Evolutionary conservation across 2,113 vertebrate genomes (phyloP).

Genomic region (Anoura caudifer): DNA sequence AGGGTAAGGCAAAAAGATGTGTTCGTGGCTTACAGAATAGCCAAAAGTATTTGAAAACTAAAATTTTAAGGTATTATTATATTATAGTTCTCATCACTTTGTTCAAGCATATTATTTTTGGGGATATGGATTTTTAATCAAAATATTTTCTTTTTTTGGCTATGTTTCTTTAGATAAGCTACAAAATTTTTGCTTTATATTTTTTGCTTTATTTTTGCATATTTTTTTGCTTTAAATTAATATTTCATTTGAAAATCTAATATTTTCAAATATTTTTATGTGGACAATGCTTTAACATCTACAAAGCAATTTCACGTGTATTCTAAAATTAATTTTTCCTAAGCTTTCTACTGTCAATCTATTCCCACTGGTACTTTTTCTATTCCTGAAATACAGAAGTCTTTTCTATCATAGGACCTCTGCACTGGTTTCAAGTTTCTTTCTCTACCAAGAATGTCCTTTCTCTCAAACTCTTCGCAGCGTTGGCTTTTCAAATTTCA

Average conservation of each 20-base stretch:
- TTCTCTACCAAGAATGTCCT: background rate
- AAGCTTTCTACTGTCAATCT: background rate
- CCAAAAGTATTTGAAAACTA: background rate
- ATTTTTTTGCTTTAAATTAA: conserved; percentile 17
- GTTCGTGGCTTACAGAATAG: background rate
- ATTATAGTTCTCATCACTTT: background rate
- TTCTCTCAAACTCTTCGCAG: background rate
- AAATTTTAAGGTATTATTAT: background rate
- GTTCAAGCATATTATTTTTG: background rate
- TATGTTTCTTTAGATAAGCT: background rate
- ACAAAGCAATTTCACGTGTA: background rate
- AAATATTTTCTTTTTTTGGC: background rate
- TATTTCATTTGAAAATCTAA: background rate
- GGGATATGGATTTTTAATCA: background rate
- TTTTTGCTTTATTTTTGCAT: no score
- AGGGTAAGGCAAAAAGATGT: background rate
- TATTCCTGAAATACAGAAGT: background rate
- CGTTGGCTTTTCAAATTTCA: background rate
- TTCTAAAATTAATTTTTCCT: background rate
- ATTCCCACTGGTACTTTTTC: background rate
- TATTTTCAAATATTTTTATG: conserved; percentile 14
- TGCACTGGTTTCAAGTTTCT: background rate
- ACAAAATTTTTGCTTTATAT: no score
- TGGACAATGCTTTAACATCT: background rate
- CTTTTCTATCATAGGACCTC: background rate